Base-by-base conservation (phyloP, 2,113 vertebrate species). In the Ascaphus truei region DNA sequence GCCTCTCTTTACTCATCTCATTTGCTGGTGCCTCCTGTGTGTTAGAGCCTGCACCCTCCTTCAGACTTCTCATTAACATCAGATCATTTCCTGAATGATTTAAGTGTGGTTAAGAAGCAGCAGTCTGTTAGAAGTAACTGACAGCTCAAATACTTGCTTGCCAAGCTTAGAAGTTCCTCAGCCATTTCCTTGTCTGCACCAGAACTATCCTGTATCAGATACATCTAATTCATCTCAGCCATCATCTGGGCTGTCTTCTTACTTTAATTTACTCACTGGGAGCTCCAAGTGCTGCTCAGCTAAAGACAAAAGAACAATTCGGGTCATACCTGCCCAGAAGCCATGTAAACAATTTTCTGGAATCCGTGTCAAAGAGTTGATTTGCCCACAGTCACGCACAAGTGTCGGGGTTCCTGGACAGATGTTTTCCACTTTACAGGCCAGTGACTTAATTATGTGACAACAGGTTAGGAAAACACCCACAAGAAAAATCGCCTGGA, bases 31-130 rank as follows among this genome's bases (percentile, higher is more conserved):
- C 62, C 62, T 58, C 65, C 55, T 59, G 65, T 47, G 59, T 20
- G 52, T 43, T 45, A 37, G 3, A 30, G 16, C 4, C 36, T 31
- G 52, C 39, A 34, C 65, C 61, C 65, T 68, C 52, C 52, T 67
- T 55, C 52, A 16, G 7, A n/a, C n/a, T n/a, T n/a, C n/a, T 7
- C 5, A 48, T 29, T 26, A 22, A 2, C 53, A 68, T 43, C 53
- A 50, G 53, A 59, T 37, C 65, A 68, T 68, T 68, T 68, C 65
- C 65, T 68, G 65, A 58, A 59, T 68, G 53, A 50, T 39, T 68
- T 48, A 57, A 68, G 65, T 68, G 33, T 55, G 50, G 50, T 43
- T 55, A 62, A 31, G 47, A 37, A 57, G n/a, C n/a, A n/a, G n/a
- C n/a, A n/a, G 53, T 27, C 43, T 47, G 52, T 9, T 16, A 63